Conservation (phyloP, 2,113 vertebrate species). For the Eptesicus fuscus region DNA sequence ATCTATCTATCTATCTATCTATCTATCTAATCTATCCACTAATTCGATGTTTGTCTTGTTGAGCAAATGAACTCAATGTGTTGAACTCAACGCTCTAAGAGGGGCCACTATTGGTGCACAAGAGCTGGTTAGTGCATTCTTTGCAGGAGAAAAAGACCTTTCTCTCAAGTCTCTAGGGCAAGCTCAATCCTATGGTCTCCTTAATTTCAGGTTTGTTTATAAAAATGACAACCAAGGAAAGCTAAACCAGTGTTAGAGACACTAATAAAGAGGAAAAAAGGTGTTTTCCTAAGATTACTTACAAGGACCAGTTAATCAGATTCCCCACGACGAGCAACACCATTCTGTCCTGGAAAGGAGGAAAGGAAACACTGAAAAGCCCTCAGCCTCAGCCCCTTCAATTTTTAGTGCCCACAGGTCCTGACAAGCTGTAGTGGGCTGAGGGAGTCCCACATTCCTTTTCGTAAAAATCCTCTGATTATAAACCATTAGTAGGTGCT, state of each 20-base stretch:
- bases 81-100: background rate
- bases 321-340: constrained; percentile 85
- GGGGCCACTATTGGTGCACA: background rate
- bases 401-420: background rate
- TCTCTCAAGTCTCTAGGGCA: background rate
- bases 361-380: background rate
- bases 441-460: background rate
- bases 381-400: background rate
- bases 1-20: background rate
- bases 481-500: background rate
- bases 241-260: background rate
- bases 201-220: constrained; percentile 31
- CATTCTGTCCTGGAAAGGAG: constrained; percentile 85
- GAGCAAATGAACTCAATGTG: background rate
- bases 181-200: background rate
- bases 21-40: background rate
- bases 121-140: background rate
- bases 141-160: background rate
- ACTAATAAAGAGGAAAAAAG: background rate
- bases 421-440: background rate
- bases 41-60: constrained; percentile 4
- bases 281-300: constrained; percentile 70
- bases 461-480: background rate
- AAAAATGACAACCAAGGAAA: background rate
- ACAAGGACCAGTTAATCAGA: constrained; percentile 88